These are phyloP conservation scores for Oncorhynchus mykiss DNA, from an alignment of 2,113 vertebrate genomes.

Conservation along the genomic window DNA sequence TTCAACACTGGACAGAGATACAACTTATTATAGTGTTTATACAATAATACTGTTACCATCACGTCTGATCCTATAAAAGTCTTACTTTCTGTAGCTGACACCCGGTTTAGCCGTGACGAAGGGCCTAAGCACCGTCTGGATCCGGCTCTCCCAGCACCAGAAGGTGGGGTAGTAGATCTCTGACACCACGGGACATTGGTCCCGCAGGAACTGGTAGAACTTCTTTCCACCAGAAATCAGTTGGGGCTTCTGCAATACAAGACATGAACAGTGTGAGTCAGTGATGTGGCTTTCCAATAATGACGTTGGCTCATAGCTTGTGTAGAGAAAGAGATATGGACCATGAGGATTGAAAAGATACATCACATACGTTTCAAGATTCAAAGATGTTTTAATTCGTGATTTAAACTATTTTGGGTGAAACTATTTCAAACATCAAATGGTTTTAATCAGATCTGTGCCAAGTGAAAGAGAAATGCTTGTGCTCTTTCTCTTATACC, in stretches of 20 bases:
- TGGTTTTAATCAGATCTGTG: no score
- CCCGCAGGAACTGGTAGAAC: slow-evolving; percentile 88
- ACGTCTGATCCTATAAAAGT: not conserved
- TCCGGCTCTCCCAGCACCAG: slow-evolving; percentile 98
- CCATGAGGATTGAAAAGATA: no score
- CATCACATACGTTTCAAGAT: no score
- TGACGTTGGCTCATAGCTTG: no score
- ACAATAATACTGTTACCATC: not conserved
- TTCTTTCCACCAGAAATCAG: slow-evolving; percentile 87
- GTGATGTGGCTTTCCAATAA: no score
- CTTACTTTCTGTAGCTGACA: slow-evolving; percentile 94
- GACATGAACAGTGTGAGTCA: not conserved
- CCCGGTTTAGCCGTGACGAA: slow-evolving; percentile 92
- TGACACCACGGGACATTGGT: slow-evolving; percentile 91
- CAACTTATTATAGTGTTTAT: slow-evolving; percentile 87
- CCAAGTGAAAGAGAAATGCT: no score
- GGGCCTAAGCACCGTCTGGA: slow-evolving; percentile 92
- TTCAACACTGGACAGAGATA: slow-evolving; percentile 29
- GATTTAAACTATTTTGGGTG: no score
- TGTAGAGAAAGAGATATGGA: no score
- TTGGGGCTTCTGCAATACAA: slow-evolving; percentile 85
- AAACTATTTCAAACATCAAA: no score
- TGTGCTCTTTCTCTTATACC: no score
- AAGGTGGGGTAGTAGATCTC: slow-evolving; percentile 97
- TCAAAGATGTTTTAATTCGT: no score